Evolutionary conservation across 2,888 invertebrate species (phyloP).

Genomic region (Metalampra italica): DNA sequence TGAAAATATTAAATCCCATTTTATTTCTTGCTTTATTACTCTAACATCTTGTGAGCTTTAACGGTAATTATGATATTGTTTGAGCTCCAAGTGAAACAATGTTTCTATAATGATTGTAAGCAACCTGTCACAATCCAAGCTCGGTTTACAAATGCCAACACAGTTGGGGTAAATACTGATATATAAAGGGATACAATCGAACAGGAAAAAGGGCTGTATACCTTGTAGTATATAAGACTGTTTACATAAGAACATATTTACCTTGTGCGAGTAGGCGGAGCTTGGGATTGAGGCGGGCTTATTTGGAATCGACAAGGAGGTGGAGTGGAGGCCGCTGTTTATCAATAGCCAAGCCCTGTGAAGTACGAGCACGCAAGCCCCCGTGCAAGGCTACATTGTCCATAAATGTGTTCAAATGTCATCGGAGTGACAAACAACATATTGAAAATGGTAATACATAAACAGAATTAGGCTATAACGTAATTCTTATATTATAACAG

Average conservation of each 20-base stretch:
- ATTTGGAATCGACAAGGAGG: conserved; percentile 74
- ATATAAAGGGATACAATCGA: conserved; percentile 6
- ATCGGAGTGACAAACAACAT: too few species aligned
- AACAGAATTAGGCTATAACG: too few species aligned
- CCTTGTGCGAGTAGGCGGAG: conserved; percentile 69
- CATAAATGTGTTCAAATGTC: too few species aligned
- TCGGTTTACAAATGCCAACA: neutral
- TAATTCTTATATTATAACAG: neutral
- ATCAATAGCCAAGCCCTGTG: conserved; percentile 41
- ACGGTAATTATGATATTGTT: too few species aligned
- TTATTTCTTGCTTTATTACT: too few species aligned
- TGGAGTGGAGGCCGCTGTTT: conserved; percentile 62
- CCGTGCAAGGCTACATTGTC: neutral
- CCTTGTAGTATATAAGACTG: conserved; percentile 51
- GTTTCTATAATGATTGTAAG: neutral
- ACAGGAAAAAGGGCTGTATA: conserved; percentile 43
- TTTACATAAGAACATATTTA: conserved; percentile 70
- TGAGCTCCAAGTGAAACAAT: too few species aligned
- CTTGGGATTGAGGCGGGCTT: conserved; percentile 72
- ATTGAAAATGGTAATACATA: too few species aligned
- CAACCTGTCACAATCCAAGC: too few species aligned
- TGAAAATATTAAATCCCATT: too few species aligned
- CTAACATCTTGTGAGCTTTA: too few species aligned
- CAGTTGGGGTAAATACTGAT: conserved; percentile 1
- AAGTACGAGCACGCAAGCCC: neutral